A percentile compares a stretch with the other conserved stretches of the same genome.
phyloP scores from a whole-genome alignment of 2,797 vertebrate genomes.

The Falco columbarius region DNA sequence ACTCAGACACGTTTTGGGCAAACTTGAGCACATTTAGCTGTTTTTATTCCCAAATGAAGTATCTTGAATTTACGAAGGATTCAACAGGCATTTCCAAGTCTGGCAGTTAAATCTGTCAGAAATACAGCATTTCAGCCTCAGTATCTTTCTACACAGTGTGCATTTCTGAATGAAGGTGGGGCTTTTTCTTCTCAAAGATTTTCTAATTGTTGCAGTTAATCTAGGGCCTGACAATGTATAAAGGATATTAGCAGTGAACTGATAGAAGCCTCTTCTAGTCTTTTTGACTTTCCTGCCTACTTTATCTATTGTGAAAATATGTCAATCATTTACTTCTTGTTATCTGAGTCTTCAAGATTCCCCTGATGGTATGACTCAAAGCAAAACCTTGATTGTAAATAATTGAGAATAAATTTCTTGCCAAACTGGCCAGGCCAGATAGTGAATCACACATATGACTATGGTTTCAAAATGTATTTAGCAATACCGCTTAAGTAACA shows the following conservation, averaged over 20 bases:
- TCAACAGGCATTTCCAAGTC: background rate
- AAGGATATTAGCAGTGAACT: background rate
- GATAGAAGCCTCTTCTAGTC: background rate
- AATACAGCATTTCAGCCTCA: background rate
- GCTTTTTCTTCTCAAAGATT: background rate
- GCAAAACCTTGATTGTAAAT: conserved; percentile 37
- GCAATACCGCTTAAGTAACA: conserved; percentile 54
- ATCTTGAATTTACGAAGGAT: background rate
- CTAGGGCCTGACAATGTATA: background rate
- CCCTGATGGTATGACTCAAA: background rate
- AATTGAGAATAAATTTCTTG: conserved; percentile 35
- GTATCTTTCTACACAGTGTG: background rate
- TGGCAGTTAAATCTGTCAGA: background rate
- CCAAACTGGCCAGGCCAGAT: conserved; percentile 36
- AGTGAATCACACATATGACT: conserved; percentile 15
- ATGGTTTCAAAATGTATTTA: conserved; percentile 57
- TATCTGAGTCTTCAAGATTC: conserved; percentile 19
- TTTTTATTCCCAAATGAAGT: background rate
- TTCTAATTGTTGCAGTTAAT: background rate
- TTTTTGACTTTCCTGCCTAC: background rate
- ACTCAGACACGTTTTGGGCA: background rate
- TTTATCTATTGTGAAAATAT: background rate
- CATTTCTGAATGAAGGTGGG: background rate
- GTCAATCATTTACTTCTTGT: background rate
- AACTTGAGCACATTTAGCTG: background rate